Conservation (phyloP, 2,888 invertebrate species). For the Nipponacmea schrenckii region DNA sequence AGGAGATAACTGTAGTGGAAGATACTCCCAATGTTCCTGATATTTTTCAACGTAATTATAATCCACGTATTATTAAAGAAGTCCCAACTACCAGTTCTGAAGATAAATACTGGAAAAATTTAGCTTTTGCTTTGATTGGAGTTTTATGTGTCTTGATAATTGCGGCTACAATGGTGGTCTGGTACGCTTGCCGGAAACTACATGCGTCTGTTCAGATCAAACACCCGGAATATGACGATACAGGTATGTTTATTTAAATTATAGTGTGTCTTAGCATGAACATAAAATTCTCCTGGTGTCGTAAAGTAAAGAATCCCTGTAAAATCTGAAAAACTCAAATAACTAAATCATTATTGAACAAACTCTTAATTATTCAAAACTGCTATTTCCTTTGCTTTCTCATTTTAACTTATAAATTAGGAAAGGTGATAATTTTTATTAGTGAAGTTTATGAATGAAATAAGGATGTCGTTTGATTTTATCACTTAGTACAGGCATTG, state of each 20-base stretch:
- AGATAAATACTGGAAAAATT: constrained; percentile 47
- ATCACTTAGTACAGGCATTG: too few relatives aligned
- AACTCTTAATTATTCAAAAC: too few relatives aligned
- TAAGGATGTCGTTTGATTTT: too few relatives aligned
- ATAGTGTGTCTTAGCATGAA: too few relatives aligned
- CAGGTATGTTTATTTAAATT: constrained; percentile 23
- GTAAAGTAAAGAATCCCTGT: too few relatives aligned
- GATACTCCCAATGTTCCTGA: not conserved
- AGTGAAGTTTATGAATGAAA: too few relatives aligned
- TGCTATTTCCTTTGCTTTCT: too few relatives aligned
- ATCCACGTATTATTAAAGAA: constrained; percentile 12
- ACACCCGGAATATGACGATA: constrained; percentile 32
- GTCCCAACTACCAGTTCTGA: constrained; percentile 38
- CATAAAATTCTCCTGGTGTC: too few relatives aligned
- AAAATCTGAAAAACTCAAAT: too few relatives aligned
- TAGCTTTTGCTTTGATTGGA: constrained; percentile 54
- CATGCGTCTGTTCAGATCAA: constrained; percentile 28
- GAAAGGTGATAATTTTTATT: too few relatives aligned
- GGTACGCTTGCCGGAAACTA: constrained; percentile 44
- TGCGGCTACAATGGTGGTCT: constrained; percentile 43
- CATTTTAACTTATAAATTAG: too few relatives aligned
- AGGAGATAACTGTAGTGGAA: not conserved
- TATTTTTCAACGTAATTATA: not conserved
- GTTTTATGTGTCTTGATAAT: constrained; percentile 49
- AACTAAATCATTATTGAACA: too few relatives aligned